Base-by-base conservation (phyloP, 2,888 invertebrate species). In the Euphydryas editha region DNA sequence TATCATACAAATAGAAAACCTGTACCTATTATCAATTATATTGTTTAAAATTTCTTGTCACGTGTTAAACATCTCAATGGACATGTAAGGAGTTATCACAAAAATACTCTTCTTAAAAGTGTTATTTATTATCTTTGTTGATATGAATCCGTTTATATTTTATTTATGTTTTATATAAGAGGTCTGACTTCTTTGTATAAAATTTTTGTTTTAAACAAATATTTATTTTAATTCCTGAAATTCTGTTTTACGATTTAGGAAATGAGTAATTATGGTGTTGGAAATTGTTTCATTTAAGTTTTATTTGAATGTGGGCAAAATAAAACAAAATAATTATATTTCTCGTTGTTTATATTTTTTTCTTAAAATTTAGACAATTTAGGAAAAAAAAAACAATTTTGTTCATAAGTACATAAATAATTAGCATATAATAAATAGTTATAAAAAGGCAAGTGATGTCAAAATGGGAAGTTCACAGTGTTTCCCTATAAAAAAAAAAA, bases 281-380 rank as follows among this genome's bases (percentile, higher is more conserved):
- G 72, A 56, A n/a, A 24, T 51, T 51, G 49, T 24, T 51, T 21
- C 24, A 44, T 44, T 46, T 47, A 47, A 8, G 11, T 47, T 47
- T 20, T 47, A 47, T 18, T 20, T 47, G 20, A 47, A 47, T 20
- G 11, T 20, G 46, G 46, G 46, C n/a, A 46, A 46, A 46, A 17
- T 17, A 46, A 62, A 71, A 8, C 11, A 39, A 7, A 39, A 76
- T 84, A 82, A 10, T 56, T 56, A 74, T 74, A 72, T 70, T 81
- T 88, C 89, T 82, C 78, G 82, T 83, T 84, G 74, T 76, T 76
- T 90, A 82, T 91, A 86, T 90, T 86, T 86, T 84, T 84, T 84
- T 85, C 87, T 87, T 91, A 87, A 79, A 85, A 81, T 85, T 84
- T 88, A 90, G 79, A 84, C 81, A 85, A 82, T 86, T 87, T 76